A percentile compares a stretch with the other conserved stretches of the same genome.
phyloP scores from a whole-genome alignment of 1,140 invertebrate genomes.

The Calliphora vicina region DNA sequence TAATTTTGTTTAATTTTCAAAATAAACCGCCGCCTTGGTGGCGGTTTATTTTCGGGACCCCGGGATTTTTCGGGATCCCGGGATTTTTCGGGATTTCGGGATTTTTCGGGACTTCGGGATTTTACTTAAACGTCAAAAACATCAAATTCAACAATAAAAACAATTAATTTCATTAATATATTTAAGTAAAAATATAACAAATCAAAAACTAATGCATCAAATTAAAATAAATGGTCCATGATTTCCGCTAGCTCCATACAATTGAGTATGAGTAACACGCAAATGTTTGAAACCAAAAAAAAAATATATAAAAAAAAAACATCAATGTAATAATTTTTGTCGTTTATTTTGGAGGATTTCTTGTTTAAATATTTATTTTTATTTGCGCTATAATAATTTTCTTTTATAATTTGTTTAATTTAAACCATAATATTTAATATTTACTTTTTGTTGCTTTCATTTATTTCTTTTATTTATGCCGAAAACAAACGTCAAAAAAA shows the following conservation, averaged over 20 bases:
- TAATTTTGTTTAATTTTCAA: no score
- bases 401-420: neutral
- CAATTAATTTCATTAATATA: neutral
- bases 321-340: neutral
- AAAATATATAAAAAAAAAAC: neutral
- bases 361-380: neutral
- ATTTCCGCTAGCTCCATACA: no score
- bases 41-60: no score
- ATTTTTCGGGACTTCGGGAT: no score
- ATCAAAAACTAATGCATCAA: no score
- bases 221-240: no score
- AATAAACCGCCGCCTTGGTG: no score
- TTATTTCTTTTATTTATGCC: slow-evolving; percentile 5
- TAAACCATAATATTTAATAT: neutral
- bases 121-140: no score
- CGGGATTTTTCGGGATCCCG: no score
- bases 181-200: no score
- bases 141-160: neutral
- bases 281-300: no score
- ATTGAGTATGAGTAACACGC: slow-evolving; percentile 7
- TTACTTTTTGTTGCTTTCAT: neutral
- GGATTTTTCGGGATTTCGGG: no score
- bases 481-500: neutral
- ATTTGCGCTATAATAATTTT: neutral
- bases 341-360: neutral